Evolutionary conservation across 2,113 vertebrate genomes (phyloP).

Genomic region (Burhinus oedicnemus): DNA sequence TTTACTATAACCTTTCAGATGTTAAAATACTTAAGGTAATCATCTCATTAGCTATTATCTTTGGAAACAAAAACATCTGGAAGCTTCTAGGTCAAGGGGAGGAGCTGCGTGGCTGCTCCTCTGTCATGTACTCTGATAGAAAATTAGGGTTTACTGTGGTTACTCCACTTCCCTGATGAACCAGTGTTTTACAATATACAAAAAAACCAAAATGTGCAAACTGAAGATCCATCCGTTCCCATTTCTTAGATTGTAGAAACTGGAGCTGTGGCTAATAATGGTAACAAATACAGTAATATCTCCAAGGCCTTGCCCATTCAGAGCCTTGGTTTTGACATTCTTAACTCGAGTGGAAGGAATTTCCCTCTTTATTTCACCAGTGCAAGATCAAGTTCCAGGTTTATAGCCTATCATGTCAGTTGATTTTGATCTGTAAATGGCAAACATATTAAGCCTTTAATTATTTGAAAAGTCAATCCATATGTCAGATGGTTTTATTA

Average conservation of each 20-base stretch:
- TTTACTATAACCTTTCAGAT: not conserved
- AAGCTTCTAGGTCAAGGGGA: not conserved
- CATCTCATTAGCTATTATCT: not conserved
- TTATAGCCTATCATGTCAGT: not conserved
- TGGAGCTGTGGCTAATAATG: not conserved
- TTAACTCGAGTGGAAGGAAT: not conserved
- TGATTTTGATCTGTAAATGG: not conserved
- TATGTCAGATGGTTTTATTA: not conserved
- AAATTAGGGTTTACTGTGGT: not conserved
- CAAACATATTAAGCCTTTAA: not conserved
- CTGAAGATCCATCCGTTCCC: not conserved
- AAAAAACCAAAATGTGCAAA: not conserved
- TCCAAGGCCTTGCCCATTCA: not conserved
- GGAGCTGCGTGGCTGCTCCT: not conserved
- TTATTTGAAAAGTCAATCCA: not conserved
- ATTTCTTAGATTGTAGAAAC: not conserved
- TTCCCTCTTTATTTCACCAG: not conserved
- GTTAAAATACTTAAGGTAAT: not conserved
- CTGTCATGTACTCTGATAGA: not conserved
- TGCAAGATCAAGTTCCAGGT: not conserved
- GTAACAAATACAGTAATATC: not conserved
- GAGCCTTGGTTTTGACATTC: not conserved
- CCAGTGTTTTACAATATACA: not conserved
- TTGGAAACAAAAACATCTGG: not conserved
- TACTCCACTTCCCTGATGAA: not conserved